Evolutionary conservation across 2,888 invertebrate genomes (phyloP), one percentile per base, ranked within the genome.

Genomic region (Schizaphis graminum): DNA sequence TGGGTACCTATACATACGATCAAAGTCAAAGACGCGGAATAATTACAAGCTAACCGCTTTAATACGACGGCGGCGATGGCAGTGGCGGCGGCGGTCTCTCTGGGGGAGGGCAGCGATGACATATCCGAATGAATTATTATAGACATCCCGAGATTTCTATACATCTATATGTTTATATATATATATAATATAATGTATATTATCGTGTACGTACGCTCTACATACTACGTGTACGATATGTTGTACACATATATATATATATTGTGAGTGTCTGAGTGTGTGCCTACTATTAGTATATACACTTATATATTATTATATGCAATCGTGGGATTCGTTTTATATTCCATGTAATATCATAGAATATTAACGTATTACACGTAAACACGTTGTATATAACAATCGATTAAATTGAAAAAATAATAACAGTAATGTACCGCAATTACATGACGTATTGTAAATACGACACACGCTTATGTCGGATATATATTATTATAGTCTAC

Each of bases 1-100:
- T 35, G 35, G 53, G 41, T 53, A 56, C 26, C 53, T 26, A 49
- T 53, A 56, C 26, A 77, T 26, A 49, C 67, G 21, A 87, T 92
- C 92, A 56, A 61, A 94, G 94, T 94, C 94, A 91, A 94, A 94
- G 94, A 94, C 91, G 90, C 89, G 94, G 91, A 91, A 91, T 94
- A 94, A 94, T 94, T 91, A 91, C 85, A 47, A 53, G 49, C 77
- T 67, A 85, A 86, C 57, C 85, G 85, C 86, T 53, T 61, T 91
- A 35, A 49, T 87, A 49, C 13, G 53, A 77, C 77, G 77, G 87
- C 61, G 49, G 35, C 24, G 84, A 11, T 4, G 28, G 84, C 56
- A 28, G 49, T 28, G 41, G 53, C 41, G 57, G 86, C 28, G 35
- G 61, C 87, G 61, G 57, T 35, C 16, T 13, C 35, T 87, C 53